Evolutionary conservation across 2,797 vertebrate species (phyloP), one percentile per base, ranked within the genome.

Genomic region (Rousettus madagascariensis): DNA sequence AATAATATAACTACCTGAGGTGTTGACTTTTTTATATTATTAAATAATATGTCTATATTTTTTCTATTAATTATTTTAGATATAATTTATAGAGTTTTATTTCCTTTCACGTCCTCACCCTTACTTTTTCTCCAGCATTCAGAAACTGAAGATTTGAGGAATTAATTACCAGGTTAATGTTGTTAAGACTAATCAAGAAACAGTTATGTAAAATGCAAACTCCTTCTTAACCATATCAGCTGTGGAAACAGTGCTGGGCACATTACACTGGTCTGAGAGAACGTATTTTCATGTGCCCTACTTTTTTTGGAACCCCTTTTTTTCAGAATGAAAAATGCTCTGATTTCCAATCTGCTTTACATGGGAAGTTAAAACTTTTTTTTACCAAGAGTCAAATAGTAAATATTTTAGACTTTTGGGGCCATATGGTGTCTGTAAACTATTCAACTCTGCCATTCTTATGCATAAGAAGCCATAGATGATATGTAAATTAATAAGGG

Each of bases 51-150:
- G 0, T 30, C 3, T 93, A 4, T 3, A 38, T 46, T 19, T 1
- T 91, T 53, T 87, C 11, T 65, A 36, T 55, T 94, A 93, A 55
- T 78, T 4, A 46, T 94, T 90, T 90, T 57, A 11, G 75, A 86
- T 72, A 20, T 17, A 74, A 79, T 28, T 26, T 10, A 41, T 9
- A 91, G 55, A 24, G 72, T 1, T 83, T 59, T 38, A 91, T 66
- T 33, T 94, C 41, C 6, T 77, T 68, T 74, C 10, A n/a, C 0
- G 1, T 65, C 13, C 5, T 71, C 74, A 3, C 19, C 1, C 30
- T 74, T 57, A 41, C 1, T 78, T 68, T 71, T 28, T 24, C 11
- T 43, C 61, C 0, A 72, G 68, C 5, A 33, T 26, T 57, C 41
- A 15, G 59, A 87, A 83, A 84, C 83, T 86, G 1, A 96, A 93